Conservation (phyloP, 92 coral and sea anemone species). For the Palythoa heliodiscus region DNA sequence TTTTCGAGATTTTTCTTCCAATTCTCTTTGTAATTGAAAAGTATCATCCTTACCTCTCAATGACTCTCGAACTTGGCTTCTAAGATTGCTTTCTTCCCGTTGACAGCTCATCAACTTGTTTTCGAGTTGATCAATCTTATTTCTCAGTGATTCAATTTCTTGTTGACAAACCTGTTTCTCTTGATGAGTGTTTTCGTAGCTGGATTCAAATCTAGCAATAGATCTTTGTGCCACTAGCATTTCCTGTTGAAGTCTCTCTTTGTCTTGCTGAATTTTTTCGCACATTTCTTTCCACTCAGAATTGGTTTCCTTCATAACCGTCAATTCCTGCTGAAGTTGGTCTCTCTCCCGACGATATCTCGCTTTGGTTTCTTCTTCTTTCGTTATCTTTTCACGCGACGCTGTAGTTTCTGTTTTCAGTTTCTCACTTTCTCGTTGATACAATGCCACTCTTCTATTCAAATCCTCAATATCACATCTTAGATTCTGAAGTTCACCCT, state of each 20-base stretch:
- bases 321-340: conserved; percentile 71
- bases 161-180: conserved; percentile 57
- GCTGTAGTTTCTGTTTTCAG: conserved; percentile 56
- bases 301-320: conserved; percentile 77
- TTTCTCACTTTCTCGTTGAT: conserved; percentile 78
- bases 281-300: conserved; percentile 93
- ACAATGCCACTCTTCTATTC: conserved; percentile 66
- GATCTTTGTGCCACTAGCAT: conserved; percentile 71
- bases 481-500: conserved; percentile 76
- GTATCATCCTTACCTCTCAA: conserved; percentile 66
- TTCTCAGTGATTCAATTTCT: conserved; percentile 64
- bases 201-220: conserved; percentile 63
- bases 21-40: conserved; percentile 59
- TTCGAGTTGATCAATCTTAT: conserved; percentile 73
- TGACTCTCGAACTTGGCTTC: conserved; percentile 59
- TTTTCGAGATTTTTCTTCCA: conserved; percentile 68
- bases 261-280: conserved; percentile 85
- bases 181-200: conserved; percentile 52
- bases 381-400: conserved; percentile 58
- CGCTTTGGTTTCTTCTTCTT: conserved; percentile 58
- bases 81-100: conserved; percentile 63
- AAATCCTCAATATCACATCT: conserved; percentile 71
- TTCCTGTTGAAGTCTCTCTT: conserved; percentile 80
- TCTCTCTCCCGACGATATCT: conserved; percentile 73
- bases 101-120: conserved; percentile 59